Evolutionary conservation across 2,113 vertebrate species (phyloP), one percentile per base, ranked within the genome.

Genomic region (Philantomba maxwellii): DNA sequence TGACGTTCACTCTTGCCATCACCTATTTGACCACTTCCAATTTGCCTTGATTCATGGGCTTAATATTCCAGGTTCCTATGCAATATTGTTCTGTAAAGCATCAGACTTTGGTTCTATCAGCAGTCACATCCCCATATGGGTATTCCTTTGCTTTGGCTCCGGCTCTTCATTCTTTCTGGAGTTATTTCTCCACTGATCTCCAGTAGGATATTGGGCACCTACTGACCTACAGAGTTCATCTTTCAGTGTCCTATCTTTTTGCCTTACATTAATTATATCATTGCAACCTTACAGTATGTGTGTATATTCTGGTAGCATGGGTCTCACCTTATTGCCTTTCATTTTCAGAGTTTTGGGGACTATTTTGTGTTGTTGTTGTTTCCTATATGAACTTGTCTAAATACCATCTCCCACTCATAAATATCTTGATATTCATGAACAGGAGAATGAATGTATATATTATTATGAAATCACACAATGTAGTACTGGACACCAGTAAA

Each of bases 101-200:
- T 70, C 1, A 0, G 64, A 36, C 9, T 70, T 36, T 70, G 64
- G 4, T 36, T 70, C 19, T 70, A 36, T 36, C 64, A 70, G 9
- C 19, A 70, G 19, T 23, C 9, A 70, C 1, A 1, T 70, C n/a
- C 64, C 9, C 17, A 70, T 11, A 21, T 70, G 9, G 9, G n/a
- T 36, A 9, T 36, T 70, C 17, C 5, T 70, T 36, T 70, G n/a
- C 5, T 36, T 70, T 70, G 9, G 9, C 19, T 70, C n/a, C 0
- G 0, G 4, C 17, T 70, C n/a, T 70, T 70, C 33, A 36, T 66
- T 66, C 19, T 36, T 70, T 70, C n/a, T 70, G 64, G 19, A 70
- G 9, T 36, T 70, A 70, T 70, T 70, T 70, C 64, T 70, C n/a
- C 19, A 12, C 17, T 36, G 4, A 21, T 70, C 19, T 70, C n/a